Evolutionary conservation across 2,888 invertebrate species (phyloP).

Genomic region (Hirtodrosophila alboralis): DNA sequence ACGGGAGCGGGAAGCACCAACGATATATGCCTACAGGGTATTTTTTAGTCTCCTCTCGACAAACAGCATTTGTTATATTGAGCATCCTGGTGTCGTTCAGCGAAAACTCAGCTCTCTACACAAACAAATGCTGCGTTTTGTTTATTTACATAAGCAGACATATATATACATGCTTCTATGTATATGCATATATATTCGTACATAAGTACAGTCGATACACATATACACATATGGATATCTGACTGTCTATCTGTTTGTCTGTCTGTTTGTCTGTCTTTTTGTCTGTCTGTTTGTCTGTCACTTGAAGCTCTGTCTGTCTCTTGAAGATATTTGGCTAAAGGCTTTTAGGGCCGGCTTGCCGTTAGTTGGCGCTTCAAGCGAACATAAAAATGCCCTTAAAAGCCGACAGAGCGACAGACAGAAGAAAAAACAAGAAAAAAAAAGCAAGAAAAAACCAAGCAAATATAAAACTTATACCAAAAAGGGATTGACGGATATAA

Average conservation of each 20-base stretch:
- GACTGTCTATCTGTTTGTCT: slow-evolving; percentile 19
- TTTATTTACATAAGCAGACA: slow-evolving; percentile 69
- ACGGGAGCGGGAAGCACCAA: too few relatives aligned
- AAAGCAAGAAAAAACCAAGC: slow-evolving; percentile 54
- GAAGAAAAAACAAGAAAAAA: slow-evolving; percentile 10
- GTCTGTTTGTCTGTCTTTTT: slow-evolving; percentile 26
- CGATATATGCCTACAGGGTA: too few relatives aligned
- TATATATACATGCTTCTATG: background rate
- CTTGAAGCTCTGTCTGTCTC: slow-evolving; percentile 55
- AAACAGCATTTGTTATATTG: slow-evolving; percentile 48
- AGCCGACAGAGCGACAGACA: slow-evolving; percentile 56
- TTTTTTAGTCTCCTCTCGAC: too few relatives aligned
- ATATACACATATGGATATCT: slow-evolving; percentile 40
- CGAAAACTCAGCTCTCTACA: slow-evolving; percentile 41
- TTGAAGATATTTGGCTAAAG: slow-evolving; percentile 78
- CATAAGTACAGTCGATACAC: too few relatives aligned
- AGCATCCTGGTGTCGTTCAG: slow-evolving; percentile 59
- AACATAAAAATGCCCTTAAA: slow-evolving; percentile 79
- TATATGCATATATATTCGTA: slow-evolving; percentile 23
- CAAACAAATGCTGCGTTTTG: slow-evolving; percentile 64
- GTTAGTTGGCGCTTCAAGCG: slow-evolving; percentile 77
- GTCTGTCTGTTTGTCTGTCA: slow-evolving; percentile 26
- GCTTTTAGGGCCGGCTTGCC: slow-evolving; percentile 74
- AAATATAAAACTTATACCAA: slow-evolving; percentile 78
- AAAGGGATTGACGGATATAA: slow-evolving; percentile 80